Evolutionary conservation across 2,888 invertebrate genomes (phyloP).

Genomic region (Hemistola chrysoprasaria): DNA sequence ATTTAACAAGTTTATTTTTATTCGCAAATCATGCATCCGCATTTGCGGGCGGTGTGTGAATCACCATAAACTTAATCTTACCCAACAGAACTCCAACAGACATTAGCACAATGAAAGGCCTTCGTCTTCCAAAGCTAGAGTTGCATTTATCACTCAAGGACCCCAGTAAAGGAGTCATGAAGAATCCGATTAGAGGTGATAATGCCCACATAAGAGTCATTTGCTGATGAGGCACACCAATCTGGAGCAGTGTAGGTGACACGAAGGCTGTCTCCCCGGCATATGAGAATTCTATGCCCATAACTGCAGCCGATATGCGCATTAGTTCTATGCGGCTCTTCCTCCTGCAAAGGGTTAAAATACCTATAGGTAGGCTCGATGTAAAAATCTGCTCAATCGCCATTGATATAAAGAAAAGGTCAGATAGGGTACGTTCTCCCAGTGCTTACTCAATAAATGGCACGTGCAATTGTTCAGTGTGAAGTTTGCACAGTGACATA

Average conservation of each 20-base stretch:
- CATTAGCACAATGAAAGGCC: slow-evolving; percentile 95
- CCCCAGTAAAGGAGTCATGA: slow-evolving; percentile 95
- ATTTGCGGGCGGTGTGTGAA: too few species aligned
- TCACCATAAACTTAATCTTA: slow-evolving; percentile 73
- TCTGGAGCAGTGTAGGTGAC: slow-evolving; percentile 95
- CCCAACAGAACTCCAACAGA: slow-evolving; percentile 95
- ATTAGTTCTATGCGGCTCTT: slow-evolving; percentile 92
- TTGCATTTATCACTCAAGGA: slow-evolving; percentile 95
- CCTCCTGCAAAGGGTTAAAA: slow-evolving; percentile 72
- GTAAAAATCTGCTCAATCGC: too few species aligned
- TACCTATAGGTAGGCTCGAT: too few species aligned
- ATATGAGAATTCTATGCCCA: slow-evolving; percentile 98
- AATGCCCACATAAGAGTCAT: slow-evolving; percentile 98
- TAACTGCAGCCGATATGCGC: slow-evolving; percentile 95
- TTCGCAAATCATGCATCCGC: too few species aligned
- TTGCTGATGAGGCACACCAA: slow-evolving; percentile 94
- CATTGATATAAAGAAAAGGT: too few species aligned
- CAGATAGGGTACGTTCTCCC: too few species aligned
- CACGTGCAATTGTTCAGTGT: too few species aligned
- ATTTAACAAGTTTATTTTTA: too few species aligned
- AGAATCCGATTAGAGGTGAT: slow-evolving; percentile 96
- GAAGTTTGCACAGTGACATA: too few species aligned
- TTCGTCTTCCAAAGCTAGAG: slow-evolving; percentile 89
- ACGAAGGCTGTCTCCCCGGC: slow-evolving; percentile 99
- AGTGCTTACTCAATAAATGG: too few species aligned